Conservation (phyloP, 2,888 invertebrate species). For the Diaprepes abbreviatus region DNA sequence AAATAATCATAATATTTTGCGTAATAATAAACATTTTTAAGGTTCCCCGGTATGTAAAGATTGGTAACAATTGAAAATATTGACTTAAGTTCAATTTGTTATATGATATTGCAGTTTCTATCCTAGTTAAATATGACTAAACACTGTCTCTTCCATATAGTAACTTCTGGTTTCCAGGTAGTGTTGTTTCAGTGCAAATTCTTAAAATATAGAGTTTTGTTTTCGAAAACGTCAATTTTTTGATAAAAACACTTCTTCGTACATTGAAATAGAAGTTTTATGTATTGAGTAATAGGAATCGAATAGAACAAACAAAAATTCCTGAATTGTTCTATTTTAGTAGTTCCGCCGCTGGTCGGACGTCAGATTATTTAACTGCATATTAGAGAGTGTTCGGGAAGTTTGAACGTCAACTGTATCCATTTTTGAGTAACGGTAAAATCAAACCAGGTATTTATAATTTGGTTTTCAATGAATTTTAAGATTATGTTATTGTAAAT, state of each 20-base stretch:
- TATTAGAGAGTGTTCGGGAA: neutral
- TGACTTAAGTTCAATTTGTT: neutral
- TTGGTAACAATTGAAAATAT: neutral
- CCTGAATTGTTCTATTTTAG: conserved; percentile 5
- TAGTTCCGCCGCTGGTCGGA: conserved; percentile 5
- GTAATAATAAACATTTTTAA: too few species aligned
- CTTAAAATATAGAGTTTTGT: neutral
- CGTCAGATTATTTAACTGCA: neutral
- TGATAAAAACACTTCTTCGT: neutral
- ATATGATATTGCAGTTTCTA: neutral
- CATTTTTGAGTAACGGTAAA: too few species aligned
- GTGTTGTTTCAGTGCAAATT: too few species aligned
- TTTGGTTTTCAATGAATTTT: too few species aligned
- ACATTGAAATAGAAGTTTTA: neutral
- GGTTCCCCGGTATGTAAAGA: neutral
- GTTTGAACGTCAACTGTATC: neutral
- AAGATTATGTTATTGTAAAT: too few species aligned
- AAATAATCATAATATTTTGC: too few species aligned
- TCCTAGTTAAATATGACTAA: neutral
- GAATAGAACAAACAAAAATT: neutral
- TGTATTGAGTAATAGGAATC: neutral
- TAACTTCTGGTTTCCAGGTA: too few species aligned
- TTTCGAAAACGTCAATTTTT: too few species aligned
- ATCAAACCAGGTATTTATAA: too few species aligned
- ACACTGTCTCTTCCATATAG: too few species aligned